Evolutionary conservation across 1,140 invertebrate species (phyloP), one percentile per base, ranked within the genome.

Genomic region (Grapholita molesta): DNA sequence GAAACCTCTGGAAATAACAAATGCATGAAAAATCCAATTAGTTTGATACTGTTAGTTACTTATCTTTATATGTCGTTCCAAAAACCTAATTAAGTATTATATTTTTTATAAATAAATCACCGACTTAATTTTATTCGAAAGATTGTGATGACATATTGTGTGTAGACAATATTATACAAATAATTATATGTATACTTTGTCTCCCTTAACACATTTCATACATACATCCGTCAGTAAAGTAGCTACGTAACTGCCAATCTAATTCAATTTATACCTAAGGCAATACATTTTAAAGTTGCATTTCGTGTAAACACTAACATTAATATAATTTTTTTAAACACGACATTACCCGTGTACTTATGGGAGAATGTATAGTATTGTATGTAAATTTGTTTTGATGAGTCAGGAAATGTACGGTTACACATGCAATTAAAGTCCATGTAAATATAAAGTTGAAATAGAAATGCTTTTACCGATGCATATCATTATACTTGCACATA

Each of bases 351-450:
- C 28, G 15, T 61, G 55, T 61, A 61, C 55, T 61, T 61, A 61
- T 25, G 5, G 9, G n/a, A 28, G 53, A 61, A 61, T 61, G 55
- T 28, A 28, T 6, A 5, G 55, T 28, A 61, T 61, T 61, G 55
- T 61, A 61, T 61, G 55, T 61, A 61, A 61, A 61, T 61, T 61
- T 7, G 15, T 15, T 61, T 61, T 61, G 24, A 28, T 61, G 55
- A 61, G 55, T 61, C 28, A 28, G 28, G 28, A 61, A 61, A 21
- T 48, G 55, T 61, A 61, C n/a, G 55, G 24, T 21, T 15, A 61
- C 30, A n/a, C 24, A n/a, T 61, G 24, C 42, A 48, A 28, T 61
- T 61, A 61, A 28, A 7, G n/a, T 61, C 25, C 12, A 4, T n/a
- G 12, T 61, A 28, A 28, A 61, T 61, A 61, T 61, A 25, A 28